phyloP scores from a whole-genome alignment of 1,140 invertebrate species.

The Cyclina sinensis region DNA sequence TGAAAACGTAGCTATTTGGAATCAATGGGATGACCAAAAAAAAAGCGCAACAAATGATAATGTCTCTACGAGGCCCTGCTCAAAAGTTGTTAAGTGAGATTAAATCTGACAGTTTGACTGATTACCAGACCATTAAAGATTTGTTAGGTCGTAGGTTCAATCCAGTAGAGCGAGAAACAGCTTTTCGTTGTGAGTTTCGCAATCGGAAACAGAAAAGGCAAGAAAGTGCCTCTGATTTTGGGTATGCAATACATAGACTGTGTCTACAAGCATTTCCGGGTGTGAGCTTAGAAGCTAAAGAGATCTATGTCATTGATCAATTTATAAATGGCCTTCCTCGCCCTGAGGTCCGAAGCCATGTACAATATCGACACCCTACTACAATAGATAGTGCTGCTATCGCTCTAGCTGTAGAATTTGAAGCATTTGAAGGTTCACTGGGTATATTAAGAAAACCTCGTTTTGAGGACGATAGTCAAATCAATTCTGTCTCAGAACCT shows the following conservation, averaged over 20 bases:
- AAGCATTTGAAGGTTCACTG: conserved; percentile 51
- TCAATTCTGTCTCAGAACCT: neutral
- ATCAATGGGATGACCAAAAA: conserved; percentile 63
- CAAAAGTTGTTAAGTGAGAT: conserved; percentile 66
- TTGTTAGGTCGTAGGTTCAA: conserved; percentile 50
- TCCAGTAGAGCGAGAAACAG: conserved; percentile 48
- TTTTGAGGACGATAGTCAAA: conserved; percentile 18
- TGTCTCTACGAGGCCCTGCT: conserved; percentile 65
- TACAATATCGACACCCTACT: conserved; percentile 57
- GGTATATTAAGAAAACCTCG: conserved; percentile 22
- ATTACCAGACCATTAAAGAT: conserved; percentile 55
- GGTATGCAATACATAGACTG: conserved; percentile 61
- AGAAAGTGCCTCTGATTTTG: conserved; percentile 56
- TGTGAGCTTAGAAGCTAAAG: conserved; percentile 17
- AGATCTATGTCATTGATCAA: conserved; percentile 55
- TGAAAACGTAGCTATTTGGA: conserved; percentile 64
- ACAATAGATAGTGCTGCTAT: conserved; percentile 58
- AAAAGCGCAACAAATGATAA: conserved; percentile 66
- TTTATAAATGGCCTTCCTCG: conserved; percentile 46
- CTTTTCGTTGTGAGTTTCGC: conserved; percentile 63
- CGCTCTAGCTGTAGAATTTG: conserved; percentile 59
- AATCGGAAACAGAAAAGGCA: conserved; percentile 40
- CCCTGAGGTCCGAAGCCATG: conserved; percentile 53
- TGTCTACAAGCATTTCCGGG: conserved; percentile 62
- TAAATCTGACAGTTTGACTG: neutral